A percentile compares a stretch with the other conserved stretches of the same genome.
Conservation (phyloP, 2,113 vertebrate species). For the Platysternon megacephalum region DNA sequence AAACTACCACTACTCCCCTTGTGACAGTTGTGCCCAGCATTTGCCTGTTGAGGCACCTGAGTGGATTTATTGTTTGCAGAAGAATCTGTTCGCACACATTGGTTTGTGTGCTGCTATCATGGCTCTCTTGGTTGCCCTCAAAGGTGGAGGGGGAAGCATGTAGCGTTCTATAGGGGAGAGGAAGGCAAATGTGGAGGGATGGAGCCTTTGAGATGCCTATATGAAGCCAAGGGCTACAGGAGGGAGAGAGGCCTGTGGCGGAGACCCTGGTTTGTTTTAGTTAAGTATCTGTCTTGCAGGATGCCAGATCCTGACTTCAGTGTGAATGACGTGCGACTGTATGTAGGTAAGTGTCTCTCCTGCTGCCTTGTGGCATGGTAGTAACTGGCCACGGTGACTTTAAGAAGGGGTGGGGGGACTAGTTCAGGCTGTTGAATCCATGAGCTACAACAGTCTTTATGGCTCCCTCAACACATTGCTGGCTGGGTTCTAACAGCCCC, state of each 20-base stretch:
- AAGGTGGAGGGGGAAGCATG: background rate
- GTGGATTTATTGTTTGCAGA: background rate
- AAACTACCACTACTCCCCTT: background rate
- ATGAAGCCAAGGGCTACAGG: background rate
- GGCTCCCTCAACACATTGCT: background rate
- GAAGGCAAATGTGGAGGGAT: background rate
- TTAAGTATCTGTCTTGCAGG: constrained; percentile 80
- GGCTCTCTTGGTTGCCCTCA: background rate
- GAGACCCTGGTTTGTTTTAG: background rate
- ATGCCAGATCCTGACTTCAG: constrained; percentile 97
- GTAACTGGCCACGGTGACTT: background rate
- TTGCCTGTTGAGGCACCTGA: background rate
- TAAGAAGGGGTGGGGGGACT: background rate
- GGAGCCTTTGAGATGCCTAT: background rate
- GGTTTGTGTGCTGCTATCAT: rapidly evolving
- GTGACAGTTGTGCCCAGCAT: background rate
- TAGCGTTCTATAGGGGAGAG: background rate
- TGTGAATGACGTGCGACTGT: constrained; percentile 96
- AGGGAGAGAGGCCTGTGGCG: background rate
- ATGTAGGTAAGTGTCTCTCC: constrained; percentile 89
- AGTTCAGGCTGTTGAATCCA: background rate
- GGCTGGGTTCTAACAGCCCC: background rate
- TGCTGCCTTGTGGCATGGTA: background rate
- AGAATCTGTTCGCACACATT: rapidly evolving
- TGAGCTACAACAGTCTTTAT: background rate